A percentile compares a stretch with the other conserved stretches of the same genome.
Conservation (phyloP, 2,113 vertebrate genomes). For the Bolborhynchus lineola region DNA sequence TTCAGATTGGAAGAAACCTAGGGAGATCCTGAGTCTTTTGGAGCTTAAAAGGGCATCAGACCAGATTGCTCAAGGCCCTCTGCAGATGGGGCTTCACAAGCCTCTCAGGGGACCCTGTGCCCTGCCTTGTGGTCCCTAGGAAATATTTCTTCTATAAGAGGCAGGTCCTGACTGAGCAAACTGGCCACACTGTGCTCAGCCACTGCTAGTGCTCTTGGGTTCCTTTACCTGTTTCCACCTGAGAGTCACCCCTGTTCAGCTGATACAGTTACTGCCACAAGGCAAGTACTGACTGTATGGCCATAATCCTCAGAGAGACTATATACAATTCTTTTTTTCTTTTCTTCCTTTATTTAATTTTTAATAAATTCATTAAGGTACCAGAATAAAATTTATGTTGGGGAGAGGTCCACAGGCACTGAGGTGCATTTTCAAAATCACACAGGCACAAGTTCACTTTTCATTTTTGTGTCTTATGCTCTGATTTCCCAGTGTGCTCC, state of each 20-base stretch:
- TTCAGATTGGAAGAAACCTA: not conserved
- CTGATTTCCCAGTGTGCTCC: not conserved
- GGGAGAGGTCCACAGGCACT: too few species aligned
- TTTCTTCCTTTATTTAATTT: not conserved
- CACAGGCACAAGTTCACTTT: not conserved
- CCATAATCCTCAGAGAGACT: not conserved
- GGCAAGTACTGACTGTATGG: not conserved
- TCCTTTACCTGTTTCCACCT: not conserved
- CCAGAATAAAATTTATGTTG: not conserved
- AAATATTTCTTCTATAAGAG: not conserved
- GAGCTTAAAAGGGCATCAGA: accelerated
- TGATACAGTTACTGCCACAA: not conserved
- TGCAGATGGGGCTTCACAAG: not conserved
- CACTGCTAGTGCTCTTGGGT: not conserved
- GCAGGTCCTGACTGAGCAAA: accelerated
- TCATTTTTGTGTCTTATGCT: not conserved
- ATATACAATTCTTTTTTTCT: not conserved
- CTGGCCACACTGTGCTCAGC: not conserved
- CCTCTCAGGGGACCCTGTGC: not conserved
- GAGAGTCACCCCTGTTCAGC: not conserved
- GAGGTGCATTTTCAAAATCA: not conserved
- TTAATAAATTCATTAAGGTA: not conserved
- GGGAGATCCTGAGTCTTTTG: not conserved
- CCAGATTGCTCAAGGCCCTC: not conserved
- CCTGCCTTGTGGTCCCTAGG: not conserved